phyloP scores from a whole-genome alignment of 2,888 invertebrate genomes.

The Hydroisotoma schaefferi region DNA sequence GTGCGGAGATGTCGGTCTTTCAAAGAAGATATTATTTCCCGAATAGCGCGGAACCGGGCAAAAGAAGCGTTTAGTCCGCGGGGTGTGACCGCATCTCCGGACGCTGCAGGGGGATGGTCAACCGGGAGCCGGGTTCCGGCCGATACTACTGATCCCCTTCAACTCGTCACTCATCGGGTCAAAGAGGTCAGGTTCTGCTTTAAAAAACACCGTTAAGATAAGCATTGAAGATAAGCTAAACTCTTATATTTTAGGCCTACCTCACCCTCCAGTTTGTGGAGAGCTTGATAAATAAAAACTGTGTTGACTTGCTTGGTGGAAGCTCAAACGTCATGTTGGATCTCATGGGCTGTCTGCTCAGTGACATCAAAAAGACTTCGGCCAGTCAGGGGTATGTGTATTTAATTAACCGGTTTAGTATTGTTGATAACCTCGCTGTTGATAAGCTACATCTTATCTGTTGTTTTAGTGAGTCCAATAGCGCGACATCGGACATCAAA shows the following conservation, averaged over 20 bases:
- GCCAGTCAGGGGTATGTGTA: slow-evolving; percentile 42
- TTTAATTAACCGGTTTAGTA: neutral
- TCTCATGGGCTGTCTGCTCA: slow-evolving; percentile 47
- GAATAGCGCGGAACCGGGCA: slow-evolving; percentile 45
- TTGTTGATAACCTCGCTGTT: neutral
- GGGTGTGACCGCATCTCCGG: slow-evolving; percentile 19
- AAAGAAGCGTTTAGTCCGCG: slow-evolving; percentile 22
- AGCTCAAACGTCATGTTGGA: slow-evolving; percentile 48
- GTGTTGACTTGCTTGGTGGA: slow-evolving; percentile 47
- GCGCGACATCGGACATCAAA: slow-evolving; percentile 47
- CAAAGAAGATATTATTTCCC: slow-evolving; percentile 48
- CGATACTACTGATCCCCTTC: slow-evolving; percentile 34
- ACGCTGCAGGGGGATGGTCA: slow-evolving; percentile 24
- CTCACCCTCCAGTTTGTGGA: slow-evolving; percentile 48
- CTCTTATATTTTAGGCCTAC: slow-evolving; percentile 24
- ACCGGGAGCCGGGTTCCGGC: slow-evolving; percentile 37
- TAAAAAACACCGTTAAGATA: too few relatives aligned
- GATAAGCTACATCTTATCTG: neutral
- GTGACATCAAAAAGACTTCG: slow-evolving; percentile 43
- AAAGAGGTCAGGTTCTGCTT: slow-evolving; percentile 47
- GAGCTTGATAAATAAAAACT: slow-evolving; percentile 48
- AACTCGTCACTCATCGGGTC: slow-evolving; percentile 41
- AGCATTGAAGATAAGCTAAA: too few relatives aligned
- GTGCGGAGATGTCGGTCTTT: slow-evolving; percentile 48
- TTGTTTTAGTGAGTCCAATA: slow-evolving; percentile 24